Conservation (phyloP, 2,888 invertebrate species). For the Patella depressa region DNA sequence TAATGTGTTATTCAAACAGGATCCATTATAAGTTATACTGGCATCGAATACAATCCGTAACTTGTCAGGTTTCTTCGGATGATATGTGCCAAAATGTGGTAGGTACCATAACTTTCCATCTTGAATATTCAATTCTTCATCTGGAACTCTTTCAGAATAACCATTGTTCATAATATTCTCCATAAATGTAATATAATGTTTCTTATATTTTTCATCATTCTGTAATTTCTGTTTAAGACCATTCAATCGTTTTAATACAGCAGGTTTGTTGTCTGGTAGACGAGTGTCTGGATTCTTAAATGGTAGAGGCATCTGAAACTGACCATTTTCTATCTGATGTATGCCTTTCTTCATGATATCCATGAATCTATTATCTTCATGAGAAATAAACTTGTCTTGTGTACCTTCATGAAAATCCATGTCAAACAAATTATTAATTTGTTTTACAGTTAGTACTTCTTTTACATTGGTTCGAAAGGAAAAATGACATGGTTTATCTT, state of each 20-base stretch:
- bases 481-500: constrained; percentile 1
- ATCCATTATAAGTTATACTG: constrained; percentile 31
- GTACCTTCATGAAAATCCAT: not conserved
- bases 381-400: constrained; percentile 5
- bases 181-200: constrained; percentile 28
- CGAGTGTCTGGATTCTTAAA: constrained; percentile 11
- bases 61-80: constrained; percentile 29
- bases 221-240: constrained; percentile 6
- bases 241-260: constrained; percentile 13
- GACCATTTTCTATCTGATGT: constrained; percentile 15
- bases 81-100: constrained; percentile 37
- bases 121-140: not conserved
- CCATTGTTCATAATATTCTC: constrained; percentile 23
- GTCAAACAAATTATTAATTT: not conserved
- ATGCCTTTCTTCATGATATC: constrained; percentile 14
- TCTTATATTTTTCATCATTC: constrained; percentile 10
- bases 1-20: constrained; percentile 36
- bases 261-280: constrained; percentile 20
- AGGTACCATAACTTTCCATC: constrained; percentile 35
- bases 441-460: not conserved
- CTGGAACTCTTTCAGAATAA: constrained; percentile 25
- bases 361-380: constrained; percentile 20
- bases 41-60: constrained; percentile 37
- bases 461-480: constrained; percentile 15
- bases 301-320: constrained; percentile 23